Percentiles rank a stretch among this genome's conserved stretches.
phyloP scores from a whole-genome alignment of 2,888 invertebrate species.

The Oeneis ivallda region DNA sequence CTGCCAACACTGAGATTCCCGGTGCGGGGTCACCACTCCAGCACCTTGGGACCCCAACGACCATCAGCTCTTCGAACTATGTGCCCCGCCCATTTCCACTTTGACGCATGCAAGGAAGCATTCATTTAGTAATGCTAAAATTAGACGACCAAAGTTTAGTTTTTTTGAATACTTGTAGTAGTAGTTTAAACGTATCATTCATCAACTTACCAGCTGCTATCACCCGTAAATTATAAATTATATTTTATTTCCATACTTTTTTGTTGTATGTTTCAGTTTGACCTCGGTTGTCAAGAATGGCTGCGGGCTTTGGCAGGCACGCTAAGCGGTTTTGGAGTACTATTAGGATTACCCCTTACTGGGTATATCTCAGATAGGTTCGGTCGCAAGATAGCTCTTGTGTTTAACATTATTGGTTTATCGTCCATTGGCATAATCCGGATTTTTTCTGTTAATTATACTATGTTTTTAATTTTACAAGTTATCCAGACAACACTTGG shows the following conservation, averaged over 20 bases:
- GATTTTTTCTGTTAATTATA: conserved; percentile 12
- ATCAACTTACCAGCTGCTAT: too few species aligned
- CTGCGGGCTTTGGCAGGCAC: conserved; percentile 15
- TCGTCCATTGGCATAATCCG: background rate
- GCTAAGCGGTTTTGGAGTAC: background rate
- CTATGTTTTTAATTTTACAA: conserved; percentile 13
- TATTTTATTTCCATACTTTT: background rate
- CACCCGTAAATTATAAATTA: background rate
- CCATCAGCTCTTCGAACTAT: too few species aligned
- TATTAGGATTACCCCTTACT: conserved; percentile 8
- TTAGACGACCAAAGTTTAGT: too few species aligned
- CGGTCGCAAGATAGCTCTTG: conserved; percentile 8
- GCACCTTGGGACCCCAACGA: too few species aligned
- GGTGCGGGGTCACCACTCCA: too few species aligned
- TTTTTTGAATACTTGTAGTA: too few species aligned
- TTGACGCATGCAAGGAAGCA: too few species aligned
- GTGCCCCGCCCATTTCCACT: too few species aligned
- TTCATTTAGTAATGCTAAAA: too few species aligned
- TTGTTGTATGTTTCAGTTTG: conserved; percentile 22
- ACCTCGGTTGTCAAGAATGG: conserved; percentile 22
- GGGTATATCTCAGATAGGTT: conserved; percentile 17
- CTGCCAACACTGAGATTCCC: too few species aligned
- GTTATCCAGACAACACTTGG: conserved; percentile 5
- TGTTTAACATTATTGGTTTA: conserved; percentile 4
- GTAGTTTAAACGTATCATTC: too few species aligned